phyloP scores from a whole-genome alignment of 2,888 invertebrate genomes.

The Siphonodentalium dalli region DNA sequence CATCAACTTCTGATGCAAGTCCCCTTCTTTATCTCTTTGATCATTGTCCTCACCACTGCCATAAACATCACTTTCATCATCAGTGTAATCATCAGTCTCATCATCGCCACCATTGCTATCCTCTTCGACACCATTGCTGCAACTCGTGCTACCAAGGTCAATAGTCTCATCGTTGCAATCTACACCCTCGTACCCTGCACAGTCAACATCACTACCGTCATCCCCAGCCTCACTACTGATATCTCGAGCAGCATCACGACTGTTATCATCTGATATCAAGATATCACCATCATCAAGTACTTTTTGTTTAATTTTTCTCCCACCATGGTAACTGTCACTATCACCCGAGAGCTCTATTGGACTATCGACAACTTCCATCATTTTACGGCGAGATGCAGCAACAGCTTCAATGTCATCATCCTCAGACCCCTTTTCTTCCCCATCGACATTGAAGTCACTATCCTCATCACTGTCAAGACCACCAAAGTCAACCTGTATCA shows the following conservation, averaged over 20 bases:
- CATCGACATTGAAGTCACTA: constrained; percentile 80
- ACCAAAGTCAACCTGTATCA: constrained; percentile 64
- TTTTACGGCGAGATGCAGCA: neutral
- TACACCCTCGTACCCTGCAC: constrained; percentile 30
- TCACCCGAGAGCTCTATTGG: too few species aligned
- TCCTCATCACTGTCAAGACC: constrained; percentile 94
- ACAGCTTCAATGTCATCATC: constrained; percentile 11
- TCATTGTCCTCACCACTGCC: constrained; percentile 76
- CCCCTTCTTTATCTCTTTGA: constrained; percentile 19
- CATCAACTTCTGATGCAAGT: constrained; percentile 15
- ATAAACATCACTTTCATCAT: constrained; percentile 68
- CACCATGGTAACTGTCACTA: too few species aligned
- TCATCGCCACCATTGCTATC: constrained; percentile 22
- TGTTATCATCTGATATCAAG: constrained; percentile 23
- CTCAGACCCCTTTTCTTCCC: constrained; percentile 23
- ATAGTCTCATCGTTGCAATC: constrained; percentile 27
- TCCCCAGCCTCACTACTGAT: constrained; percentile 5
- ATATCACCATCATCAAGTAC: too few species aligned
- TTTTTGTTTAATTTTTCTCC: too few species aligned
- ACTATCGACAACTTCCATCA: neutral
- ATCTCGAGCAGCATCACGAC: constrained; percentile 1
- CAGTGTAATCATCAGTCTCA: constrained; percentile 28
- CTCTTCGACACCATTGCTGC: constrained; percentile 13
- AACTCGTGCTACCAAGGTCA: constrained; percentile 6
- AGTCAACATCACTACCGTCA: constrained; percentile 19